phyloP scores from a whole-genome alignment of 1,140 invertebrate genomes.

The Armadillidium nasatum region DNA sequence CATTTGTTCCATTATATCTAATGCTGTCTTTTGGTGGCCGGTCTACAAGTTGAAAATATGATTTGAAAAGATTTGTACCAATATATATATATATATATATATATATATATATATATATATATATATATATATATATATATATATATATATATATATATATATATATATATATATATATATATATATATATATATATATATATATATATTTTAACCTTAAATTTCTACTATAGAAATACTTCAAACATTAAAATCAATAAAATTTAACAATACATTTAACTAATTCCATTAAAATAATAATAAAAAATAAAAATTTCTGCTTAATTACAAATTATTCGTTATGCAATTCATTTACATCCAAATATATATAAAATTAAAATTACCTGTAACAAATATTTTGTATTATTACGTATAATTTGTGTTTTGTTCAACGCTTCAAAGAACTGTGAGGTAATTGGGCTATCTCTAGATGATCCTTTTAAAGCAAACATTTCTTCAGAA shows the following conservation, averaged over 20 bases:
- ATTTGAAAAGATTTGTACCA: too few relatives aligned
- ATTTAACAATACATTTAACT: neutral
- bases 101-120: too few relatives aligned
- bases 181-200: too few relatives aligned
- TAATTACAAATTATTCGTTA: neutral
- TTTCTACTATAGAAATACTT: too few relatives aligned
- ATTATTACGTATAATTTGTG: slow-evolving; percentile 59
- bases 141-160: too few relatives aligned
- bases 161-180: too few relatives aligned
- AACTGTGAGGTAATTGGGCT: slow-evolving; percentile 71
- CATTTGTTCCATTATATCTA: slow-evolving; percentile 96
- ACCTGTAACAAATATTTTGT: slow-evolving; percentile 42
- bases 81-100: too few relatives aligned
- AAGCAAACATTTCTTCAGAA: slow-evolving; percentile 65
- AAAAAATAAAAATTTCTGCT: neutral
- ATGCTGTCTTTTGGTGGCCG: slow-evolving; percentile 74
- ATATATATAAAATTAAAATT: neutral
- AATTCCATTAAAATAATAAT: neutral
- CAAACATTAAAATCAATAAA: too few relatives aligned
- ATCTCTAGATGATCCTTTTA: slow-evolving; percentile 66
- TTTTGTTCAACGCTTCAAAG: slow-evolving; percentile 68
- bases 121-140: too few relatives aligned
- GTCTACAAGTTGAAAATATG: too few relatives aligned
- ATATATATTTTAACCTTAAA: too few relatives aligned
- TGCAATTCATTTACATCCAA: neutral